Base-by-base conservation (phyloP, 2,888 invertebrate species). In the Meloe dianella region DNA sequence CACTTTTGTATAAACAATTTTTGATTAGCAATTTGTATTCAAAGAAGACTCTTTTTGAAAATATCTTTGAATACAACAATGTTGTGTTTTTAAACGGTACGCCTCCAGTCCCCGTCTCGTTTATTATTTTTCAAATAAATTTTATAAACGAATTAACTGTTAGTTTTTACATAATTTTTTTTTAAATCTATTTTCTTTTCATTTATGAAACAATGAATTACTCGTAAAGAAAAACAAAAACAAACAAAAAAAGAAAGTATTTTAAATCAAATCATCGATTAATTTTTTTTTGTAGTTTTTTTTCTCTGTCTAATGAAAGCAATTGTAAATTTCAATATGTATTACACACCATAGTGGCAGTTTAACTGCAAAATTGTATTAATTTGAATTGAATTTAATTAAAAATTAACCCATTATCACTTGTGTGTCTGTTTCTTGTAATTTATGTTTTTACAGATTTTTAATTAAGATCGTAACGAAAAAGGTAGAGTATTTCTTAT, bases 381-480 rank as follows among this genome's bases (percentile, higher is more conserved):
- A 63, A 66, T 68, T 68, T 65, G 57, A 60, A 59, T 66, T 74
- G 72, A 76, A 67, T 38, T 65, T 64, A 59, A 76, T 78, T 78
- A 76, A 78, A 78, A 70, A 74, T 77, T 47, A 77, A 76, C 74
- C 74, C 71, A 75, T 71, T 73, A 75, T 71, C 73, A 71, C 74
- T 72, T 75, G 74, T 74, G 75, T 78, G 76, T 77, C 20, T 47
- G 47, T 47, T 47, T 47, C 47, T 47, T 47, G 47, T 47, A 47
- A 47, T 47, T 47, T 14, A 32, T 35, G 35, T 35, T 41, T 47
- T 47, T 47, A 22, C 47, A 47, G 47, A 47, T 47, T 20, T 41
- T 47, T 20, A 20, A 20, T 10, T 8, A 20, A 22, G 20, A n/a
- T 5, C 12, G 17, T 17, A 41, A 20, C 20, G 1, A 30, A 30